Base-by-base conservation (phyloP, 2,113 vertebrate genomes). In the Arizona elegans region DNA sequence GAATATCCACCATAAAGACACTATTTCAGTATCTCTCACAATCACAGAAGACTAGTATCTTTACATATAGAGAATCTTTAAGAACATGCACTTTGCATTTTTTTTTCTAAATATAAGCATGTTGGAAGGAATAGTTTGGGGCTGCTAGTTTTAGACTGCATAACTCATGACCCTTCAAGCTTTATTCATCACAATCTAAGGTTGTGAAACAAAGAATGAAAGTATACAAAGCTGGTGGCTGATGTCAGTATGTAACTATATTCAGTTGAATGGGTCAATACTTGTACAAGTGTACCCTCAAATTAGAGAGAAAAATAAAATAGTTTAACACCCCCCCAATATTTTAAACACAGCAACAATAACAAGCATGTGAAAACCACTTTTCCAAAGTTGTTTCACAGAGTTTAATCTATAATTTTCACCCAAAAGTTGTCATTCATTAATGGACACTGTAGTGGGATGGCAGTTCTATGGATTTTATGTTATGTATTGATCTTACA, bases 11-110 rank as follows among this genome's bases (percentile, higher is more conserved):
- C 26, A 62, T 62, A 62, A 62, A 62, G 75, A 88, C 0, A 53
- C 19, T 43, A 5, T 33, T 0, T 87, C 0, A 0, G 56, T 0
- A 0, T 5, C 89, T 75, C 59, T 50, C 0, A 0, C 88, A 94
- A 92, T 87, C 81, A 0, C 85, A 94, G 86, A 93, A 58, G 0
- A 58, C 75, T 54, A 93, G 17, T 38, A 81, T 81, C 70, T 81
- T 81, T 38, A 38, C 33, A 81, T 91, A 6, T 5, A 65, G 86
- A 90, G 26, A 24, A 52, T 87, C 50, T 87, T 81, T 93, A 92
- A 94, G 87, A 92, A 94, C 23, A 17, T 3, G 70, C 52, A 29
- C 26, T 13, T 0, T 0, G 33, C 50, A 91, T 90, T 91, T 93
- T 81, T 56, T 58, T 53, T 38, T 3, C 24, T 59, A 87, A 62